Conservation (phyloP, 2,888 invertebrate species). For the Temnothorax ravouxi region DNA sequence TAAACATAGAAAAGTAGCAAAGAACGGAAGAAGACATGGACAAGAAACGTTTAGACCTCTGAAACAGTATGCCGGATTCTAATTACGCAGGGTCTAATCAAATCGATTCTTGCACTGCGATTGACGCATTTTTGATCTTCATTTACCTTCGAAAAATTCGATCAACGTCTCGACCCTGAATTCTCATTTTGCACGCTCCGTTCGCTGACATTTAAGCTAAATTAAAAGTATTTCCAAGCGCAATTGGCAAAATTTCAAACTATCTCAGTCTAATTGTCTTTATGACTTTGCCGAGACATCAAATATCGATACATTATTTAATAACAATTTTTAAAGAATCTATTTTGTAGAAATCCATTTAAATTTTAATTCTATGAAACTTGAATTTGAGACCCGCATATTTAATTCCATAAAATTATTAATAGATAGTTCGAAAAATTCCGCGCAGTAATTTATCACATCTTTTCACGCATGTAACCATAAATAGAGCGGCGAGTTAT, state of each 20-base stretch:
- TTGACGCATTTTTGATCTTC: constrained; percentile 1
- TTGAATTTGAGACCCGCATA: not conserved
- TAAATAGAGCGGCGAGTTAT: not conserved
- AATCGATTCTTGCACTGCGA: constrained; percentile 68
- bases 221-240: not conserved
- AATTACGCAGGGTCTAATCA: constrained; percentile 81
- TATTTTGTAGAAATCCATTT: not conserved
- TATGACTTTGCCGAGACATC: not conserved
- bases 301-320: not conserved
- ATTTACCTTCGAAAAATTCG: constrained; percentile 5
- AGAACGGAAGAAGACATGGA: constrained; percentile 26
- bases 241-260: not conserved
- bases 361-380: not conserved
- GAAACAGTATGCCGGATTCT: constrained; percentile 74
- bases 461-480: not conserved
- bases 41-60: constrained; percentile 54
- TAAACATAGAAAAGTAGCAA: constrained; percentile 49
- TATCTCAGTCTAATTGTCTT: not conserved
- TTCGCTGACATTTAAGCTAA: not conserved
- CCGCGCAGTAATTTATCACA: not conserved
- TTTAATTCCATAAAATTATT: not conserved
- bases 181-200: not conserved
- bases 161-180: not conserved
- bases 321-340: too few relatives aligned
- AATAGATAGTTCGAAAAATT: not conserved